Percentiles rank a stretch among this genome's conserved stretches.
phyloP scores from a whole-genome alignment of 2,888 invertebrate genomes.

The Mechanitis mazaeus region DNA sequence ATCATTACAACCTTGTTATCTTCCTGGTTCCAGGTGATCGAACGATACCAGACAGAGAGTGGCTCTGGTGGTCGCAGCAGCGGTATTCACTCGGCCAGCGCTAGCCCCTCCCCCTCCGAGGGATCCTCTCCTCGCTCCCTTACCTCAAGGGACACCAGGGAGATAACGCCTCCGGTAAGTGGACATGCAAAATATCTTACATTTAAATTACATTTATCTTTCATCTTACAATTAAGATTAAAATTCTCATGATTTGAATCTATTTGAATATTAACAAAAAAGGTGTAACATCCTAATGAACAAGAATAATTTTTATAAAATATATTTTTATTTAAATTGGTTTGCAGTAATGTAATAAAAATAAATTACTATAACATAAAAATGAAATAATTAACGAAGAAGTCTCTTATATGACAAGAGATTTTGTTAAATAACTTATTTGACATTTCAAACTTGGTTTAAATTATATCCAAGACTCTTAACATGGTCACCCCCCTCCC shows the following conservation, averaged over 20 bases:
- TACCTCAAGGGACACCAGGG: slow-evolving; percentile 51
- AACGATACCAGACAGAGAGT: slow-evolving; percentile 78
- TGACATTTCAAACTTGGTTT: neutral
- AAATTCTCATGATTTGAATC: too few relatives aligned
- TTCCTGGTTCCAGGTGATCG: slow-evolving; percentile 75
- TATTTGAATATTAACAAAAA: too few relatives aligned
- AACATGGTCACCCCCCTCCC: neutral
- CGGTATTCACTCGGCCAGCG: slow-evolving; percentile 74
- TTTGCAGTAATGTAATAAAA: too few relatives aligned
- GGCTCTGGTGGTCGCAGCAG: slow-evolving; percentile 77
- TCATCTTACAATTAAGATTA: too few relatives aligned
- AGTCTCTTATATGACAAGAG: too few relatives aligned
- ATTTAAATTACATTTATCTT: neutral
- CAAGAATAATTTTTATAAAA: too few relatives aligned
- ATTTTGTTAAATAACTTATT: neutral
- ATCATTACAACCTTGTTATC: neutral
- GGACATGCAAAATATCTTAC: too few relatives aligned
- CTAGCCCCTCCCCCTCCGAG: slow-evolving; percentile 69
- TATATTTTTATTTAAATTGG: too few relatives aligned
- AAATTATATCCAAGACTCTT: too few relatives aligned
- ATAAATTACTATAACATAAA: too few relatives aligned
- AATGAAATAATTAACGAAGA: too few relatives aligned
- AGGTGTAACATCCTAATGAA: too few relatives aligned
- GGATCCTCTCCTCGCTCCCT: slow-evolving; percentile 65
- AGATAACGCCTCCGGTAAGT: slow-evolving; percentile 65